Evolutionary conservation across 2,797 vertebrate species (phyloP).

Genomic region (Petrocephalus sullivani): DNA sequence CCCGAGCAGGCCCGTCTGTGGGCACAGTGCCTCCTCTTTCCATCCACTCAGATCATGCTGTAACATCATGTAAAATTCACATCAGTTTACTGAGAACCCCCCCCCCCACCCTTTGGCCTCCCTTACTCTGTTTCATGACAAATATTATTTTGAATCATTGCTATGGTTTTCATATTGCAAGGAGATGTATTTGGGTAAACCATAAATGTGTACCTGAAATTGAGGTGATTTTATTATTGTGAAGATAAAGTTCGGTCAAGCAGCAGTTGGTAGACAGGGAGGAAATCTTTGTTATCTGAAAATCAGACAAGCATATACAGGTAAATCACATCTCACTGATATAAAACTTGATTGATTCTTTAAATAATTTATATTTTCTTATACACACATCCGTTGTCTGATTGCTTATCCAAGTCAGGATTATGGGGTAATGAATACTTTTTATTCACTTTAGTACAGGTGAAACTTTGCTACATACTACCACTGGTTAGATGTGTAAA

Average conservation of each 20-base stretch:
- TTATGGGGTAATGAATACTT: not conserved
- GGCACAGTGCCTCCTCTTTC: no score
- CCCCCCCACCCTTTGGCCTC: not conserved
- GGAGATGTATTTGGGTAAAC: not conserved
- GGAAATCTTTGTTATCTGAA: slow-evolving; percentile 65
- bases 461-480: not conserved
- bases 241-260: slow-evolving; percentile 71
- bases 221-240: slow-evolving; percentile 66
- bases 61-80: no score
- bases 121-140: not conserved
- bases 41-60: no score
- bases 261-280: slow-evolving; percentile 61
- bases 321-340: not conserved
- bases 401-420: not conserved
- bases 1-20: no score
- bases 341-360: not conserved
- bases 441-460: not conserved
- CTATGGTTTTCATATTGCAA: not conserved
- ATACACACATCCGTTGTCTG: not conserved
- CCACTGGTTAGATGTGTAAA: not conserved
- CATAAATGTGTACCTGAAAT: slow-evolving; percentile 60
- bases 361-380: not conserved
- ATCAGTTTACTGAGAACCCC: not conserved
- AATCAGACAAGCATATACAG: not conserved
- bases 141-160: not conserved